A percentile compares a stretch with the other conserved stretches of the same genome.
phyloP scores from a whole-genome alignment of 1,140 invertebrate species.

The Hypsibius dujardini region DNA sequence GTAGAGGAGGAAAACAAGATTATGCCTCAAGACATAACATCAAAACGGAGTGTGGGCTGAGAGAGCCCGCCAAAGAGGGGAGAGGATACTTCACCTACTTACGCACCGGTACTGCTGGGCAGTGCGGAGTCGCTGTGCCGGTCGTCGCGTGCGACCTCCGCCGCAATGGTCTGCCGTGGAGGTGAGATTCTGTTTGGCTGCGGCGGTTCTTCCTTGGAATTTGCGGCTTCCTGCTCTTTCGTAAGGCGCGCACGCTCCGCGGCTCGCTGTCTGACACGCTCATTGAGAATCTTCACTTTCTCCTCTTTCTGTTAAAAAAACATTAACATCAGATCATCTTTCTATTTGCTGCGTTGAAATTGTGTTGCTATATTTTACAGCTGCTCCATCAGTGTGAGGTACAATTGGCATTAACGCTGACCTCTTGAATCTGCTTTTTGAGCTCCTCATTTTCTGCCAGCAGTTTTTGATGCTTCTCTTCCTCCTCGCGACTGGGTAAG shows the following conservation, averaged over 20 bases:
- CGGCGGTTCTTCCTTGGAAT: background rate
- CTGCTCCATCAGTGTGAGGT: background rate
- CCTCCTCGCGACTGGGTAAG: conserved; percentile 64
- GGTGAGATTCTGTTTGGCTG: background rate
- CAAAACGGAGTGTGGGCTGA: no score
- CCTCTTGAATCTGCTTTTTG: conserved; percentile 76
- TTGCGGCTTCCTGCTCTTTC: background rate
- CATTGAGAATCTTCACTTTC: conserved; percentile 56
- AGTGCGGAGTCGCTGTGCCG: conserved; percentile 10
- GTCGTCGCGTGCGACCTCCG: background rate
- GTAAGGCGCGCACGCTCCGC: conserved; percentile 26
- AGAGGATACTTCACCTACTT: background rate
- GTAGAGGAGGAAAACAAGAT: background rate
- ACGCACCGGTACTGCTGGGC: conserved; percentile 17
- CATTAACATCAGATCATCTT: conserved; percentile 18
- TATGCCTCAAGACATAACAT: no score
- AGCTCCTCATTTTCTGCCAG: conserved; percentile 85
- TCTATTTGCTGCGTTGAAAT: background rate
- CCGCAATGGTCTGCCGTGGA: background rate
- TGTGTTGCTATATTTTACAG: background rate
- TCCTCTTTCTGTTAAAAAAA: conserved; percentile 65
- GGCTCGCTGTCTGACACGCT: conserved; percentile 56
- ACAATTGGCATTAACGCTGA: conserved; percentile 30
- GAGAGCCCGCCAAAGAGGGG: no score
- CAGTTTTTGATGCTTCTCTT: conserved; percentile 81